Evolutionary conservation across 2,113 vertebrate species (phyloP).

Genomic region (Apteryx owenii): DNA sequence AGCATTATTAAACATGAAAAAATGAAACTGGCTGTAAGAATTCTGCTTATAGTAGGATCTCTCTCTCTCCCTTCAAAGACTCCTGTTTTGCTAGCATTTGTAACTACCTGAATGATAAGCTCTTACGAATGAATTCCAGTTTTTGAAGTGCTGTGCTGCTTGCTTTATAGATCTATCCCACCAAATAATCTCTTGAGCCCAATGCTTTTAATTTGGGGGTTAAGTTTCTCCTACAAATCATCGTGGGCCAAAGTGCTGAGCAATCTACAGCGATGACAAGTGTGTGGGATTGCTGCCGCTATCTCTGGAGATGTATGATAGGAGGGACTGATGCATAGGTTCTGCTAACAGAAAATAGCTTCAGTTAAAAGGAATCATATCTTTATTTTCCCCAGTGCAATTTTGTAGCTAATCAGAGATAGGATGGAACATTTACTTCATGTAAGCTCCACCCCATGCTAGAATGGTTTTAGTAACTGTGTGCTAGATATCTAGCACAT

Average conservation of each 20-base stretch:
- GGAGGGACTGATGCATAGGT: not conserved
- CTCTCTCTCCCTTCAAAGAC: not conserved
- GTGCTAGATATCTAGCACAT: not conserved
- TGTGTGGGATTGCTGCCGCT: constrained; percentile 38
- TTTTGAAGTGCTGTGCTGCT: not conserved
- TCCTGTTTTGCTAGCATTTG: not conserved
- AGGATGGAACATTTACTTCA: not conserved
- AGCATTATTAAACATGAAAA: constrained; percentile 26
- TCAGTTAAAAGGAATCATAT: not conserved
- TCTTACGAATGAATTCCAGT: not conserved
- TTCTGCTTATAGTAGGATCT: not conserved
- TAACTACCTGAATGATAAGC: not conserved
- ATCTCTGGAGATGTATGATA: constrained; percentile 7
- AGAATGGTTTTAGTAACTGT: not conserved
- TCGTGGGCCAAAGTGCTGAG: constrained; percentile 14
- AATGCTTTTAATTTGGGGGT: not conserved
- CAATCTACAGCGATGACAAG: not conserved
- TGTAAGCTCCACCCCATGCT: not conserved
- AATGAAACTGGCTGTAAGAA: not conserved
- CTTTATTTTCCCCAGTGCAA: not conserved
- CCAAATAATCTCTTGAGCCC: not conserved
- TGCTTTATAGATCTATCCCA: not conserved
- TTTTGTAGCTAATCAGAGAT: constrained; percentile 1
- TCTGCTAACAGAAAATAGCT: constrained; percentile 36
- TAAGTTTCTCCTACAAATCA: not conserved